Conservation (phyloP, 92 coral and sea anemone genomes). For the Phenganax marumi region DNA sequence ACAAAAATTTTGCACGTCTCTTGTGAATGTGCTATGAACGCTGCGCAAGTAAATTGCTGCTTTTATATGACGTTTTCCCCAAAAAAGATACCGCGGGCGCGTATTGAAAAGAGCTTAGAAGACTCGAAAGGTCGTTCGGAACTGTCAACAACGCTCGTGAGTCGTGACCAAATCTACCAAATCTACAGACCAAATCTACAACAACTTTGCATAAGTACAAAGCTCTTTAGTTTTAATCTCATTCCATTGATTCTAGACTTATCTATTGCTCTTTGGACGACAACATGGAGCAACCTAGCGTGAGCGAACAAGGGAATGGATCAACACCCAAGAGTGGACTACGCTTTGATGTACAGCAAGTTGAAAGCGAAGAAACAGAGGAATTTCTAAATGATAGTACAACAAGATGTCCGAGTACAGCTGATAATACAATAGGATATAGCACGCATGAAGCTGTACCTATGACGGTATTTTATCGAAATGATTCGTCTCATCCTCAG, state of each 20-base stretch:
- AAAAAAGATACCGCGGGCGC: no score
- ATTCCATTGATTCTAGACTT: neutral
- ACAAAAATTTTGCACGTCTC: no score
- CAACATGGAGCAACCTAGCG: neutral
- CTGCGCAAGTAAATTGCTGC: no score
- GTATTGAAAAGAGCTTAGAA: no score
- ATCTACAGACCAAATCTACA: no score
- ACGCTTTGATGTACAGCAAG: slow-evolving; percentile 21
- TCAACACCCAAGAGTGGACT: neutral
- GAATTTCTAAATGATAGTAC: neutral
- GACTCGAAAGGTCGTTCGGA: no score
- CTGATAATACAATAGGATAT: slow-evolving; percentile 75
- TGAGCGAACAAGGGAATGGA: neutral
- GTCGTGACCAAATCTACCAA: no score
- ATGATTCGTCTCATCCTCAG: slow-evolving; percentile 67
- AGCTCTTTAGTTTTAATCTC: no score
- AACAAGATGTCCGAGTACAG: slow-evolving; percentile 10
- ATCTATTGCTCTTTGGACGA: neutral
- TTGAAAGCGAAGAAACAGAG: slow-evolving; percentile 12
- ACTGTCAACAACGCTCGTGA: no score
- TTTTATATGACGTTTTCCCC: no score
- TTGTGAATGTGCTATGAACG: no score
- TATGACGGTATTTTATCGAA: slow-evolving; percentile 92
- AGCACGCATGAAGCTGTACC: slow-evolving; percentile 97
- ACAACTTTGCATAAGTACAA: no score